Evolutionary conservation across 2,113 vertebrate genomes (phyloP).

Genomic region (Catharus minimus): DNA sequence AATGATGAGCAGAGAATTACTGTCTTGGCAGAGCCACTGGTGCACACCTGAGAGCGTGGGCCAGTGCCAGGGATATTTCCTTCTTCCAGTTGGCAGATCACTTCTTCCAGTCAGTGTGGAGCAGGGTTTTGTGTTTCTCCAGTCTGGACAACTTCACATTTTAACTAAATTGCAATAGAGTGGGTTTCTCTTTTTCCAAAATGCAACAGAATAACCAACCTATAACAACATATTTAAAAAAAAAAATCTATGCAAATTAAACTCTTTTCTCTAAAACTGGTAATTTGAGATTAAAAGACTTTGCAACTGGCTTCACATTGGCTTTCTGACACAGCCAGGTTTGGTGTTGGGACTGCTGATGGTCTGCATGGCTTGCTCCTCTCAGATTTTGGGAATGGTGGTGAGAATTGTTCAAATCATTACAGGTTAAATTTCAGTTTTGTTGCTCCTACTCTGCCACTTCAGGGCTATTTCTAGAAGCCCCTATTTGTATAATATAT

Average conservation of each 20-base stretch:
- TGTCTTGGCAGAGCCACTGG: neutral
- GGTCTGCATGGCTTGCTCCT: neutral
- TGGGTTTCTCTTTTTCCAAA: neutral
- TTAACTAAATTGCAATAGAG: neutral
- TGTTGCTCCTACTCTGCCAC: too few relatives aligned
- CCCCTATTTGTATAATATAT: neutral
- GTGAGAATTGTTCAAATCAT: neutral
- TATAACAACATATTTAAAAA: neutral
- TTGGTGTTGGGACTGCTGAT: neutral
- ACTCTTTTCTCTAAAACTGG: accelerated
- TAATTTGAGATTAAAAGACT: neutral
- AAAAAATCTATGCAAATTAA: neutral
- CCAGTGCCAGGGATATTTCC: neutral
- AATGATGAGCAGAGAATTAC: neutral
- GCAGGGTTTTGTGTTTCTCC: neutral
- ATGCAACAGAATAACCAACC: neutral
- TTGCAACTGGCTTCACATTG: neutral
- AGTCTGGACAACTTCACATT: neutral
- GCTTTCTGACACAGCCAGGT: neutral
- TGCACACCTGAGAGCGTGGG: accelerated
- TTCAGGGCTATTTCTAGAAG: neutral
- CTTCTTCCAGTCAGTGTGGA: neutral
- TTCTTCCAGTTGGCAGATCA: neutral
- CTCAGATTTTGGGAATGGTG: neutral
- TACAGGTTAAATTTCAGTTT: neutral